Conservation (phyloP, 2,797 vertebrate species). For the Pipistrellus nathusii region DNA sequence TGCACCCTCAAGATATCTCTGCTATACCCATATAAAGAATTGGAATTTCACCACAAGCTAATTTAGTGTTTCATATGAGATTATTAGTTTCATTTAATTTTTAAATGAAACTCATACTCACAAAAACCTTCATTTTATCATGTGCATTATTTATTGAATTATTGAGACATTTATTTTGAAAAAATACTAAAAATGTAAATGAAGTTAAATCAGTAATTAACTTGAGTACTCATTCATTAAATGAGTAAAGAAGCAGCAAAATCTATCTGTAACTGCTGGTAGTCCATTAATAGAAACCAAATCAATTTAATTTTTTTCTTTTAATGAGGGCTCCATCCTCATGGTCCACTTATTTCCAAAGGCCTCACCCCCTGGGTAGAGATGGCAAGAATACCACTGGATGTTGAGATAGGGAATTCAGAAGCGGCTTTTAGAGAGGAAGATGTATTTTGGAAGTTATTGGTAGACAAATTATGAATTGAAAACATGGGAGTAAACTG, state of each 20-base stretch:
- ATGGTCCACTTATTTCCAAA: background rate
- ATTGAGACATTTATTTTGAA: conserved; percentile 66
- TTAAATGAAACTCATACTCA: conserved; percentile 60
- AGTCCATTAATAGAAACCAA: conserved; percentile 50
- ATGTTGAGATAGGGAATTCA: background rate
- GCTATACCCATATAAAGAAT: background rate
- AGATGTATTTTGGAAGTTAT: background rate
- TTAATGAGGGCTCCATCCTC: background rate
- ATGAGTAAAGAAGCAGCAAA: conserved; percentile 56
- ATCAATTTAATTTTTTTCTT: background rate
- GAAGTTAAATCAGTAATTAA: conserved; percentile 73
- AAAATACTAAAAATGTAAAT: conserved; percentile 74
- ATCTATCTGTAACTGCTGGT: conserved; percentile 54
- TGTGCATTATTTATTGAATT: conserved; percentile 62
- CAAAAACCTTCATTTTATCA: conserved; percentile 52
- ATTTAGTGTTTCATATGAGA: conserved; percentile 14
- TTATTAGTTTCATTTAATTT: conserved; percentile 74
- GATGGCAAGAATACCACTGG: background rate
- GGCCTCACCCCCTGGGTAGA: background rate
- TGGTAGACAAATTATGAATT: background rate
- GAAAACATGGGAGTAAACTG: background rate
- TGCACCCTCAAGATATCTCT: conserved; percentile 42
- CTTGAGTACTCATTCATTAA: conserved; percentile 68
- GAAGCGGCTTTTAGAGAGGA: background rate
- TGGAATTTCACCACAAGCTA: background rate